Conservation (phyloP, 2,888 invertebrate species). For the Norana najaformis region DNA sequence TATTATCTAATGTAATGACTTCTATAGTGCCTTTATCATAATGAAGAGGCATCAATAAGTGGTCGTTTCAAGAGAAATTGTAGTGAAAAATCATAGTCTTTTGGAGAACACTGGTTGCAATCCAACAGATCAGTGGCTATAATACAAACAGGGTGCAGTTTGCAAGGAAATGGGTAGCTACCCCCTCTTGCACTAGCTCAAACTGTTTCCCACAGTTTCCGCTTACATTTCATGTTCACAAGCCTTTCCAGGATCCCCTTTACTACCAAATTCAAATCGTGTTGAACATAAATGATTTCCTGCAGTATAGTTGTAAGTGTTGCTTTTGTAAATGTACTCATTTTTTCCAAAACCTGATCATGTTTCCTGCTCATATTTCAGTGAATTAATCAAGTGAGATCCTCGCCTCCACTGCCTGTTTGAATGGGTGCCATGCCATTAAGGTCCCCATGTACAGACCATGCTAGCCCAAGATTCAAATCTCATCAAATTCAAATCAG, state of each 20-base stretch:
- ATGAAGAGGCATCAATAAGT: too few species aligned
- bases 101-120: not conserved
- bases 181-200: not conserved
- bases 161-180: not conserved
- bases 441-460: too few species aligned
- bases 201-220: not conserved
- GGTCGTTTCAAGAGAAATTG: not conserved
- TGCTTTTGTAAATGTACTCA: too few species aligned
- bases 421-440: too few species aligned
- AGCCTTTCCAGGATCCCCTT: not conserved
- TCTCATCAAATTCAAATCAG: too few species aligned
- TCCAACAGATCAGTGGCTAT: not conserved
- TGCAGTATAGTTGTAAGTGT: not conserved
- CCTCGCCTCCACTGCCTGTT: too few species aligned
- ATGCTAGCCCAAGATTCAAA: too few species aligned
- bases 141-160: not conserved
- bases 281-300: not conserved
- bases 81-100: not conserved
- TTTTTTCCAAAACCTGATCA: too few species aligned
- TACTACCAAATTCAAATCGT: not conserved
- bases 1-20: too few species aligned
- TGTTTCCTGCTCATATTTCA: too few species aligned
- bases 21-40: too few species aligned
- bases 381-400: too few species aligned
- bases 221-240: not conserved